Percentiles rank a stretch among this genome's conserved stretches.
Evolutionary conservation across 2,888 invertebrate species (phyloP).

Genomic region (Drosophila anomelani): DNA sequence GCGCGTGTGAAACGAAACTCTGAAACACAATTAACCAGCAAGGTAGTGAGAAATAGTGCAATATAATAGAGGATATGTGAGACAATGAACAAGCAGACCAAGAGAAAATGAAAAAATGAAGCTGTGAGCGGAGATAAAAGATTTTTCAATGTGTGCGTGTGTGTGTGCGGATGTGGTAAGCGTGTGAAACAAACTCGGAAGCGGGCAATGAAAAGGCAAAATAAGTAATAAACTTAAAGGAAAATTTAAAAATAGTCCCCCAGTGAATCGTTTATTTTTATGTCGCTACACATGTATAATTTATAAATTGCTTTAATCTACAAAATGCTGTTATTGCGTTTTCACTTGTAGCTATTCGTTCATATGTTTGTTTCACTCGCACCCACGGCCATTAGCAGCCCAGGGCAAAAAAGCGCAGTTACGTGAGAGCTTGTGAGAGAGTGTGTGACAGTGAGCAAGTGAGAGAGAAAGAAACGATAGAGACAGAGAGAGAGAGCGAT

Average conservation of each 20-base stretch:
- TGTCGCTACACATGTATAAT: constrained; percentile 52
- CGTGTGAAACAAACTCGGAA: constrained; percentile 55
- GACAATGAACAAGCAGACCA: constrained; percentile 2
- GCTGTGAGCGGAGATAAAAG: constrained; percentile 39
- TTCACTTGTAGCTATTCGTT: constrained; percentile 54
- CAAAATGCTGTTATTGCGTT: constrained; percentile 65
- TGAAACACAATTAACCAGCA: constrained; percentile 24
- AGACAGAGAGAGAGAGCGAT: constrained; percentile 13
- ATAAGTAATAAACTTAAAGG: constrained; percentile 22
- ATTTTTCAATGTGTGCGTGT: constrained; percentile 11
- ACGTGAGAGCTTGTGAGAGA: constrained; percentile 51
- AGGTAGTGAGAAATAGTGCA: constrained; percentile 35
- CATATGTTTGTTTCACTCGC: constrained; percentile 63
- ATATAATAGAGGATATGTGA: background rate
- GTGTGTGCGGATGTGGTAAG: constrained; percentile 21
- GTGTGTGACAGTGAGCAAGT: constrained; percentile 38
- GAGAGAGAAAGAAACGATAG: constrained; percentile 21
- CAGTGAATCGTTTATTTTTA: constrained; percentile 41
- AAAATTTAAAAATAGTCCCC: constrained; percentile 31
- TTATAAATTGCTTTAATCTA: constrained; percentile 59
- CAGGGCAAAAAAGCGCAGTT: constrained; percentile 62
- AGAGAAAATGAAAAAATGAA: constrained; percentile 18
- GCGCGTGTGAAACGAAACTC: constrained; percentile 24
- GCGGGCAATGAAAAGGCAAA: constrained; percentile 45
- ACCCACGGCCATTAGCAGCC: constrained; percentile 22